Conservation (phyloP, 2,888 invertebrate genomes). For the Aromia moschata region DNA sequence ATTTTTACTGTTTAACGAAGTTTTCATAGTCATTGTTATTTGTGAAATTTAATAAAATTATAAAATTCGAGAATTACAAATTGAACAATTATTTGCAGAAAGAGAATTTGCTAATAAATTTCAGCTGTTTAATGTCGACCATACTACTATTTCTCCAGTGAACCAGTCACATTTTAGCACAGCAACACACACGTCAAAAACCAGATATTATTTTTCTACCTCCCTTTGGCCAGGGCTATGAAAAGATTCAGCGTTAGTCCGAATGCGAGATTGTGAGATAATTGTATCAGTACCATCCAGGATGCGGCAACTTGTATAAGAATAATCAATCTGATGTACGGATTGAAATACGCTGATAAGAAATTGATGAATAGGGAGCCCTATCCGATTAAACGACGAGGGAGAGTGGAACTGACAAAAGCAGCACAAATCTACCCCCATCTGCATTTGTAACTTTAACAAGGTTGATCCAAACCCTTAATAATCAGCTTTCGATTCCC, state of each 20-base stretch:
- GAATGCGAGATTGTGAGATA: conserved; percentile 21
- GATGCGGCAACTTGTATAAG: conserved; percentile 22
- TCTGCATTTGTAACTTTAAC: conserved; percentile 53
- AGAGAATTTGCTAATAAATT: no score
- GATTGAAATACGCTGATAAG: conserved; percentile 47
- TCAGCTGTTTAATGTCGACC: no score
- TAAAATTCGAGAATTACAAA: no score
- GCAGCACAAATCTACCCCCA: conserved; percentile 49
- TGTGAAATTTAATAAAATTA: no score
- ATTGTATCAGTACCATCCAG: conserved; percentile 27
- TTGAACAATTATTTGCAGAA: no score
- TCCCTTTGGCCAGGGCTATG: no score
- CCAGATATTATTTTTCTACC: no score
- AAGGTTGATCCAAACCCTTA: conserved; percentile 45
- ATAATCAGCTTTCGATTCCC: conserved; percentile 55
- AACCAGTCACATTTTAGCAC: no score
- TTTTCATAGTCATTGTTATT: no score
- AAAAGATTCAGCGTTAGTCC: conserved; percentile 12
- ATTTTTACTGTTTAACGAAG: no score
- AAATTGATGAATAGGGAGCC: conserved; percentile 51
- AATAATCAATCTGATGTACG: conserved; percentile 33
- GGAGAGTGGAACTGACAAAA: conserved; percentile 53
- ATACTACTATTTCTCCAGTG: no score
- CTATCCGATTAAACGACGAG: conserved; percentile 53
- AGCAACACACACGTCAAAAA: no score